phyloP scores from a whole-genome alignment of 2,888 invertebrate genomes.

The Acronicta psi region DNA sequence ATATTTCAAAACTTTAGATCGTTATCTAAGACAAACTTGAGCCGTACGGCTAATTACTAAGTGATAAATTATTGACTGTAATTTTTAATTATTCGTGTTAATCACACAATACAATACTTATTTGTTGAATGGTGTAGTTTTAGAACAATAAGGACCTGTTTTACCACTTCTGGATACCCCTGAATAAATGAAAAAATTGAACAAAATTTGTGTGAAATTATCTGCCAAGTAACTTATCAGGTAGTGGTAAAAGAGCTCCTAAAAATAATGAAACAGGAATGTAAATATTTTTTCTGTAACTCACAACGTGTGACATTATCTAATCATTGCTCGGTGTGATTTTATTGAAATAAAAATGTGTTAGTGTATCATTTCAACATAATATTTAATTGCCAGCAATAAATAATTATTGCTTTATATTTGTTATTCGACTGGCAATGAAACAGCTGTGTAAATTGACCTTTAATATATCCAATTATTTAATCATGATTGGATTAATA shows the following conservation, averaged over 20 bases:
- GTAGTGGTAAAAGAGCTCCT: too few species aligned
- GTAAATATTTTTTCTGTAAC: not conserved
- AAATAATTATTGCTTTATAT: too few species aligned
- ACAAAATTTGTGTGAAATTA: too few species aligned
- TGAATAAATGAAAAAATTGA: too few species aligned
- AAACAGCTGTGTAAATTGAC: not conserved
- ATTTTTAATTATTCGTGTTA: slow-evolving; percentile 11
- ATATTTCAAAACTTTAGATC: slow-evolving; percentile 15
- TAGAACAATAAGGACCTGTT: too few species aligned
- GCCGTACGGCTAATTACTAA: slow-evolving; percentile 14
- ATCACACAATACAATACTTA: slow-evolving; percentile 7
- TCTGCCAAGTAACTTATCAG: too few species aligned
- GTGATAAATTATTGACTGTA: slow-evolving; percentile 37
- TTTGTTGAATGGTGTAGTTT: slow-evolving; percentile 13
- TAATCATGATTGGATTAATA: not conserved
- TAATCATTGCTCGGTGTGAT: not conserved
- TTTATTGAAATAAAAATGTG: not conserved
- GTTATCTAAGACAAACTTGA: slow-evolving; percentile 11
- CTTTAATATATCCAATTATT: not conserved
- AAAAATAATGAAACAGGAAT: slow-evolving; percentile 6
- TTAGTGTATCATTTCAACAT: not conserved
- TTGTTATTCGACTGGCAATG: not conserved
- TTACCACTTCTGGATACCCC: too few species aligned
- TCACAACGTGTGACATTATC: not conserved
- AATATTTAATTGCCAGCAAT: not conserved